A percentile compares a stretch with the other conserved stretches of the same genome.
Evolutionary conservation across 1,140 invertebrate genomes (phyloP).

Genomic region (Psilanteris sp.): DNA sequence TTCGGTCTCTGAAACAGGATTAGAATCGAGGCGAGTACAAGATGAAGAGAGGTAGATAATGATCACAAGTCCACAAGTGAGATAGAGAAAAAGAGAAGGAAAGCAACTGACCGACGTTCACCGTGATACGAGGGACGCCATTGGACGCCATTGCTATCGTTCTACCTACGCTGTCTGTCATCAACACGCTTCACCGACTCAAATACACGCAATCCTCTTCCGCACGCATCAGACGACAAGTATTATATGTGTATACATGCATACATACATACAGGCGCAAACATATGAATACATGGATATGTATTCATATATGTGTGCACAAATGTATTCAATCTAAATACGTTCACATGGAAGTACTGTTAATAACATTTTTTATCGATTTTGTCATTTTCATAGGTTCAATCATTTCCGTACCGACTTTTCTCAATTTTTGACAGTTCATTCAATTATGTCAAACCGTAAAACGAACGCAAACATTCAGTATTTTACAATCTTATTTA

Average conservation of each 20-base stretch:
- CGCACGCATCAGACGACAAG: conserved; percentile 70
- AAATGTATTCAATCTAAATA: neutral
- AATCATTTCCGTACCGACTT: conserved; percentile 8
- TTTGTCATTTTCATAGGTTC: neutral
- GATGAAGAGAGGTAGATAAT: conserved; percentile 58
- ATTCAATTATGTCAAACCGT: neutral
- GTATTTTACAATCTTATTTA: conserved; percentile 19
- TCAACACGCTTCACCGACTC: conserved; percentile 76
- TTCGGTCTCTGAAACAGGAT: conserved; percentile 67
- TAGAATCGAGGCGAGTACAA: conserved; percentile 53
- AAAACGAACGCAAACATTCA: neutral
- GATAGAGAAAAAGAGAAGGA: conserved; percentile 62
- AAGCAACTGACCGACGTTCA: conserved; percentile 66
- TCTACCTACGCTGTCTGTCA: conserved; percentile 76
- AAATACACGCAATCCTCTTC: conserved; percentile 73
- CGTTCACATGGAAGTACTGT: neutral
- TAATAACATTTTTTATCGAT: conserved; percentile 31
- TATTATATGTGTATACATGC: neutral
- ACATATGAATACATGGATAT: neutral
- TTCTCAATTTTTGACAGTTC: conserved; percentile 5
- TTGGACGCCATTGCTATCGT: conserved; percentile 74
- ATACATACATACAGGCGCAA: neutral
- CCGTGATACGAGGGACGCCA: conserved; percentile 73
- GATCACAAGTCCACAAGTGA: conserved; percentile 24
- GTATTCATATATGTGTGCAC: neutral